A percentile compares a stretch with the other conserved stretches of the same genome.
phyloP scores from a whole-genome alignment of 2,797 vertebrate species.

The Squalus acanthias region DNA sequence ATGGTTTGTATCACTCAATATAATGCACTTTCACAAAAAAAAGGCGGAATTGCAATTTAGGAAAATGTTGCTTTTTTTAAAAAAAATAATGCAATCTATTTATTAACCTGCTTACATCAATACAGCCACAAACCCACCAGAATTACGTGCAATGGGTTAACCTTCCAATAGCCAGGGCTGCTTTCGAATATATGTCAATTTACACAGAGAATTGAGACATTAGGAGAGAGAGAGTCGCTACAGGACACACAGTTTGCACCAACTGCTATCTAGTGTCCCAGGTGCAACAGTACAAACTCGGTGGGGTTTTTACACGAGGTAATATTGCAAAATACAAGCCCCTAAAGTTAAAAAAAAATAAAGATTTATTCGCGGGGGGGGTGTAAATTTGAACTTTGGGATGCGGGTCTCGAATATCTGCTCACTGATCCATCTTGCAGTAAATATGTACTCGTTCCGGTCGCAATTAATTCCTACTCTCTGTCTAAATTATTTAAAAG shows the following conservation, averaged over 20 bases:
- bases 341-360: not conserved
- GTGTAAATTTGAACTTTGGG: not conserved
- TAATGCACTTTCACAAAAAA: no score
- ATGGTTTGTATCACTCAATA: no score
- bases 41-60: not conserved
- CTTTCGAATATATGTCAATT: not conserved
- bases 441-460: slow-evolving; percentile 16
- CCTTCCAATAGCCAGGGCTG: not conserved
- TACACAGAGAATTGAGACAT: not conserved
- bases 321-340: not conserved
- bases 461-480: not conserved
- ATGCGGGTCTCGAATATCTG: not conserved
- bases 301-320: not conserved
- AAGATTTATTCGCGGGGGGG: no score
- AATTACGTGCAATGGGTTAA: not conserved
- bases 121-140: no score
- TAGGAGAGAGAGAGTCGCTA: not conserved
- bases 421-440: not conserved
- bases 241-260: not conserved
- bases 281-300: not conserved
- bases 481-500: not conserved
- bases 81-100: no score
- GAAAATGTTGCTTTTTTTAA: no score
- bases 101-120: not conserved
- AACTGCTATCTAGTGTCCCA: not conserved